Base-by-base conservation (phyloP, 2,888 invertebrate species). In the Antitype chi region DNA sequence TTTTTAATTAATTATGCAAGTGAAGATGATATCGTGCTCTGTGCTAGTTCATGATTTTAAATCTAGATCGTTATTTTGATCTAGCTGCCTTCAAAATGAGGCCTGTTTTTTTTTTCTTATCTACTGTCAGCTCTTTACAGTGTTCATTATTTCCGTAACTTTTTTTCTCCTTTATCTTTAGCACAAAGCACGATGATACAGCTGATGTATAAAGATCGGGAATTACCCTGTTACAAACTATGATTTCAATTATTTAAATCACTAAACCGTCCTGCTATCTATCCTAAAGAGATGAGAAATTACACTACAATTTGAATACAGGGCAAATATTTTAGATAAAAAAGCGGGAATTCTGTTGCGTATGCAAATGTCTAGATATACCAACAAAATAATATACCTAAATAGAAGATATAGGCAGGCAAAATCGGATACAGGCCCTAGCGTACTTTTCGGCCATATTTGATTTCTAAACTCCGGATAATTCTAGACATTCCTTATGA, bases 271-370 rank as follows among this genome's bases (percentile, higher is more conserved):
- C 38, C 49, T 70, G 59, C 62, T 73, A 53, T 67, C 64, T 79
- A 84, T 57, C 62, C 55, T 82, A 78, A 63, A 68, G 63, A 72
- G 53, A 74, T 76, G 47, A 78, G 63, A 78, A 78, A 38, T 68
- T 75, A 80, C 59, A 75, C 69, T 77, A 85, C 38, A 71, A 77
- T 85, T 85, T 69, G 62, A 77, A 71, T 82, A 85, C 43, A 81
- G 70, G 69, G 62, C 55, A 82, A 82, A 84, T n/a, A 76, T 38
- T 38, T 3, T 62, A 57, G 57, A 79, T 75, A 79, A 82, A 85
- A 43, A 83, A 86, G 86, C 81, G 32, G 77, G 70, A 85, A 83
- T 87, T 38, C 88, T 87, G 53, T 87, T 83, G 81, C 83, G 55
- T 67, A 52, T 80, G 71, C 74, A 69, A 74, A 53, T 49, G 23